phyloP scores from a whole-genome alignment of 2,888 invertebrate species.

The Ceramica pisi region DNA sequence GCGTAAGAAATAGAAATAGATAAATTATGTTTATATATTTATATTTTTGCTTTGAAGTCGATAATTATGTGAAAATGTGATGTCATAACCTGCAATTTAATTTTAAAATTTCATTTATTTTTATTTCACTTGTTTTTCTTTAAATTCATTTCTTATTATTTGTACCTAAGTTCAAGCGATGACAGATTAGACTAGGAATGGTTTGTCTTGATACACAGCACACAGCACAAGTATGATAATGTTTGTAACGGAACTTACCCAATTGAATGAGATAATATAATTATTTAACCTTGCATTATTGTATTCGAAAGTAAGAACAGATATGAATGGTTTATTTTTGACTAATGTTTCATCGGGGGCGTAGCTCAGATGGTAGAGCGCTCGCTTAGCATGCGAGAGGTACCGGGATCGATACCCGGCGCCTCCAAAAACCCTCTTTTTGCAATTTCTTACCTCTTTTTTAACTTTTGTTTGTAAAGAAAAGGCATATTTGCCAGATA shows the following conservation, averaged over 20 bases:
- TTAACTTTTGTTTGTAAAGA: not conserved
- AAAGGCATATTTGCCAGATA: not conserved
- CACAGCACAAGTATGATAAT: not conserved
- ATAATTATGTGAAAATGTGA: not conserved
- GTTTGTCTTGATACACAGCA: constrained; percentile 9
- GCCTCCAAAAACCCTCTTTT: constrained; percentile 81
- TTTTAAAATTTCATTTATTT: not conserved
- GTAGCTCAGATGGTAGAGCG: constrained; percentile 92
- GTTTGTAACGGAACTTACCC: constrained; percentile 33
- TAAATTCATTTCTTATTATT: not conserved
- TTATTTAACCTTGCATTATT: constrained; percentile 35
- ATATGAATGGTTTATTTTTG: constrained; percentile 15
- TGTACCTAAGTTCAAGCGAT: not conserved
- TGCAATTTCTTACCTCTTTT: not conserved
- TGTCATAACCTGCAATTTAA: not conserved
- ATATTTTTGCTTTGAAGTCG: not conserved
- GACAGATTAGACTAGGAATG: constrained; percentile 8
- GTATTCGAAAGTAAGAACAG: constrained; percentile 3
- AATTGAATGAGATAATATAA: not conserved
- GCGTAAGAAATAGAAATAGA: not conserved
- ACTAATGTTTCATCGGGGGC: constrained; percentile 76
- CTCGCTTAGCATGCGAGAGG: constrained; percentile 91
- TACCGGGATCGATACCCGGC: constrained; percentile 91
- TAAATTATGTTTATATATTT: no score
- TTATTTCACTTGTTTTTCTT: not conserved